phyloP scores from a whole-genome alignment of 2,888 invertebrate genomes.

The Spodoptera exigua region DNA sequence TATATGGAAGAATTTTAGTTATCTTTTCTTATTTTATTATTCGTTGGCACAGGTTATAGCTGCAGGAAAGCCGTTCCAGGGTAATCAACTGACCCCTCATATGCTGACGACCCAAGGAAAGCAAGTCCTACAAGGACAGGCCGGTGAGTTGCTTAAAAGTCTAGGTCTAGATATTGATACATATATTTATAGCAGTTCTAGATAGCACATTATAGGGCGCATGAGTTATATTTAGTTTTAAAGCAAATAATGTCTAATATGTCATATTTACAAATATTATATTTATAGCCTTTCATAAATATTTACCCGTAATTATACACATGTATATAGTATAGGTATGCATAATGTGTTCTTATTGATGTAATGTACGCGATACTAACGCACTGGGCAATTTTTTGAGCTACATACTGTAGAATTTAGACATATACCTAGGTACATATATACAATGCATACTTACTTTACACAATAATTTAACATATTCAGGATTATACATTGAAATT shows the following conservation, averaged over 20 bases:
- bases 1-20: not conserved
- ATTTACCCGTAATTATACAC: not conserved
- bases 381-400: slow-evolving; percentile 13
- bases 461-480: not conserved
- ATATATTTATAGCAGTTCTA: not conserved
- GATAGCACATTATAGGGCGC: slow-evolving; percentile 8
- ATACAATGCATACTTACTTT: too few relatives aligned
- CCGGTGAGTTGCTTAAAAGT: slow-evolving; percentile 79
- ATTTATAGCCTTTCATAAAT: slow-evolving; percentile 5
- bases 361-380: slow-evolving; percentile 25
- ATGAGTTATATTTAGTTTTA: slow-evolving; percentile 12
- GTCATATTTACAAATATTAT: not conserved
- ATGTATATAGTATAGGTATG: slow-evolving; percentile 1
- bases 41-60: slow-evolving; percentile 91
- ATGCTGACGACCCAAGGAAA: slow-evolving; percentile 95
- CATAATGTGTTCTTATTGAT: slow-evolving; percentile 14
- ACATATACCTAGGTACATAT: too few relatives aligned
- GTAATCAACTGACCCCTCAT: slow-evolving; percentile 93
- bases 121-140: slow-evolving; percentile 91
- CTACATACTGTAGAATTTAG: too few relatives aligned
- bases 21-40: not conserved
- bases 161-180: not conserved
- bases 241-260: not conserved
- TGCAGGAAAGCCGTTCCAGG: slow-evolving; percentile 95
- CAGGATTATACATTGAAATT: too few relatives aligned